phyloP scores from a whole-genome alignment of 1,140 invertebrate species.

The Drosophila gunungcola region DNA sequence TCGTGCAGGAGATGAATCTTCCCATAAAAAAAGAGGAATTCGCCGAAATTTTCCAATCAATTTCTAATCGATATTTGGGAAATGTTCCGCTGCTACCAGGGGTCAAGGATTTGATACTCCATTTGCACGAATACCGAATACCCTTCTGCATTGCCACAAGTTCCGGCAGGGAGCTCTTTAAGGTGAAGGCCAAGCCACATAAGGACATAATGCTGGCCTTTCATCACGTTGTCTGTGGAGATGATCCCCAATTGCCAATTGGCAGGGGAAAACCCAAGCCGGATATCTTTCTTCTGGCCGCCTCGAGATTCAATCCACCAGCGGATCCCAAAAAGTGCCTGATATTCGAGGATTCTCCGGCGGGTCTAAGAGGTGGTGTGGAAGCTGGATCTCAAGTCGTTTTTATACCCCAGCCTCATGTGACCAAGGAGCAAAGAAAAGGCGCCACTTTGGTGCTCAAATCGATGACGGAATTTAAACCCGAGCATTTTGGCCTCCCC shows the following conservation, averaged over 20 bases:
- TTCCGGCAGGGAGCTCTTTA: constrained; percentile 88
- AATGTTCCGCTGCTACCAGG: constrained; percentile 86
- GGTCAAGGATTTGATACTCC: constrained; percentile 91
- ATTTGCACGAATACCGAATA: constrained; percentile 91
- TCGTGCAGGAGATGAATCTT: constrained; percentile 28
- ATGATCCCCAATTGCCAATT: constrained; percentile 93
- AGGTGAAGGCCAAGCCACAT: constrained; percentile 90
- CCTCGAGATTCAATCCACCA: constrained; percentile 90
- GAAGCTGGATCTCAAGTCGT: constrained; percentile 95
- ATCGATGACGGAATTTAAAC: constrained; percentile 92
- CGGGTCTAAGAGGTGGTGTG: constrained; percentile 91
- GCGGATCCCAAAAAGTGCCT: constrained; percentile 91
- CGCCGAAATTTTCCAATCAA: not conserved
- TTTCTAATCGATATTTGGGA: not conserved
- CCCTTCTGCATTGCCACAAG: constrained; percentile 96
- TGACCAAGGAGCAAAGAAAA: constrained; percentile 87
- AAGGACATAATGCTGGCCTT: constrained; percentile 90
- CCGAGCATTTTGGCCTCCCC: constrained; percentile 94
- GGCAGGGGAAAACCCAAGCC: constrained; percentile 92
- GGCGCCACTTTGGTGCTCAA: constrained; percentile 90
- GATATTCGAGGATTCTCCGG: constrained; percentile 97
- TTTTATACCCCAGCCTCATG: constrained; percentile 92
- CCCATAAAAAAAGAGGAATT: constrained; percentile 13
- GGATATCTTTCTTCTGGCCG: constrained; percentile 95
- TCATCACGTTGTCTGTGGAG: constrained; percentile 92